Evolutionary conservation across 2,888 invertebrate genomes (phyloP).

Genomic region (Stenurella melanura): DNA sequence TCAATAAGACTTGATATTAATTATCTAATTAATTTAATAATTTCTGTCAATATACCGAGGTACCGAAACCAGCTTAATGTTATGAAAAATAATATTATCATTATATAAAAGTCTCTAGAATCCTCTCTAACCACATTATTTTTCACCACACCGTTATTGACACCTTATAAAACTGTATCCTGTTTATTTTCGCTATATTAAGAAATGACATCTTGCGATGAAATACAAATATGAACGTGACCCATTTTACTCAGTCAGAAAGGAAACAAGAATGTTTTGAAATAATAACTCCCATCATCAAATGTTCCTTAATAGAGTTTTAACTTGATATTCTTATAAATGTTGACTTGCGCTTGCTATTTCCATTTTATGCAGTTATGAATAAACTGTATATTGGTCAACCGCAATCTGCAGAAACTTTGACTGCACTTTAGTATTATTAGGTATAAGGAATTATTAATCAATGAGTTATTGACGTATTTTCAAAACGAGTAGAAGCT

Average conservation of each 20-base stretch:
- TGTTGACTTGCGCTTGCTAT: too few relatives aligned
- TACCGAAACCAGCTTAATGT: background rate
- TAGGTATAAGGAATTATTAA: too few relatives aligned
- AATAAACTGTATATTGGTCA: too few relatives aligned
- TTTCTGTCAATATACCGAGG: background rate
- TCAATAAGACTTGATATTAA: background rate
- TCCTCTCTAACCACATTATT: background rate
- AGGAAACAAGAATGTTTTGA: background rate
- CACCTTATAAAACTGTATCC: conserved; percentile 17
- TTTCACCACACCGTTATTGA: background rate
- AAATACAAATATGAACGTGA: conserved; percentile 22
- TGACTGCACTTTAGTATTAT: too few relatives aligned
- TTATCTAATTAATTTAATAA: background rate
- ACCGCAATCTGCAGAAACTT: too few relatives aligned
- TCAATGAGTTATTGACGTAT: too few relatives aligned
- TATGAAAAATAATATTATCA: background rate
- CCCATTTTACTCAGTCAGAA: background rate
- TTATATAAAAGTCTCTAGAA: background rate
- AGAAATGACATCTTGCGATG: conserved; percentile 23
- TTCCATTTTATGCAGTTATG: too few relatives aligned
- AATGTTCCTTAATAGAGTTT: background rate
- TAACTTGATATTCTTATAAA: background rate
- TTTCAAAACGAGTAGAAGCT: too few relatives aligned
- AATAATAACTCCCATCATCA: background rate
- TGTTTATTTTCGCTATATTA: conserved; percentile 22